These are phyloP conservation scores for Triplophysa siluroides DNA, from an alignment of 2,113 vertebrate species.

Conservation along the genomic window DNA sequence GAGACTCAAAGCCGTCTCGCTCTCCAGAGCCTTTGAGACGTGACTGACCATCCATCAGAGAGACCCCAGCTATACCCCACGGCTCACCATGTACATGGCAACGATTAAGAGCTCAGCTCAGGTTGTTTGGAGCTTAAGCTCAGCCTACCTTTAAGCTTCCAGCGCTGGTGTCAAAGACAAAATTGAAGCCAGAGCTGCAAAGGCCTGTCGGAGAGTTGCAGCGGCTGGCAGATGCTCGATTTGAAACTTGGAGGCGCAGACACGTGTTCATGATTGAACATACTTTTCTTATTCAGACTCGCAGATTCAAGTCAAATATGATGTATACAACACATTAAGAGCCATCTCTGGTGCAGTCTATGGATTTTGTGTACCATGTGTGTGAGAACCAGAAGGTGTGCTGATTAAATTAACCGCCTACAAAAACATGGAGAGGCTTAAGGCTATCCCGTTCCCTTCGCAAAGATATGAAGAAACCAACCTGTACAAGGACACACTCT, in stretches of 20 bases:
- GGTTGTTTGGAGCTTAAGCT: slow-evolving; percentile 25
- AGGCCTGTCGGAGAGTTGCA: background rate
- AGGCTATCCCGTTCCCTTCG: background rate
- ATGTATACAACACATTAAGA: too few relatives aligned
- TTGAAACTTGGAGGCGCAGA: background rate
- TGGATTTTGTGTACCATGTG: background rate
- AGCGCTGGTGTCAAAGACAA: background rate
- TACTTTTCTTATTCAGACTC: too few relatives aligned
- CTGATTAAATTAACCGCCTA: background rate
- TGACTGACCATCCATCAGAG: slow-evolving; percentile 35
- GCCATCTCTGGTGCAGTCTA: background rate
- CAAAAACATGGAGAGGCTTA: background rate
- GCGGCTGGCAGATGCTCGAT: background rate
- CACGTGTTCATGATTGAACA: too few relatives aligned
- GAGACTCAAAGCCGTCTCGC: slow-evolving; percentile 21
- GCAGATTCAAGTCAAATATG: too few relatives aligned
- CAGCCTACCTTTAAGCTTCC: background rate
- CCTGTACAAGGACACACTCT: background rate
- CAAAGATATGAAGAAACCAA: background rate
- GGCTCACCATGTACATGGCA: slow-evolving; percentile 1
- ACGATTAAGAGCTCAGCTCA: slow-evolving; percentile 28
- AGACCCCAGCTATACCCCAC: slow-evolving; percentile 16
- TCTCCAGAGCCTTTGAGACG: slow-evolving; percentile 29
- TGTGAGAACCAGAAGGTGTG: background rate
- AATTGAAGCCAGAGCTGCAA: background rate